Base-by-base conservation (phyloP, 1,140 invertebrate species). In the Pristionchus pacificus region DNA sequence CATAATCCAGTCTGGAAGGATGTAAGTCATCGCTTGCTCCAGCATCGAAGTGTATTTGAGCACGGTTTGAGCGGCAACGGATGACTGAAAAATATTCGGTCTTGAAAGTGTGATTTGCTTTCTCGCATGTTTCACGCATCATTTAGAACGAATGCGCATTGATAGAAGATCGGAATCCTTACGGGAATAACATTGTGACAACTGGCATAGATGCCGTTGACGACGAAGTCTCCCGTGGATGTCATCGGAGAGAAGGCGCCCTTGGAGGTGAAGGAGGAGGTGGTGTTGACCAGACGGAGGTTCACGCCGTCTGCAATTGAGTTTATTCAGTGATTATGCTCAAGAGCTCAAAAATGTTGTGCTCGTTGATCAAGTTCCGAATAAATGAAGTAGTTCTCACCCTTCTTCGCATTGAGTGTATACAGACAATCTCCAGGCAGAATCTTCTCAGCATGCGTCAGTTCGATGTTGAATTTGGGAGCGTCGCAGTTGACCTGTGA, bases 171-270 rank as follows among this genome's bases (percentile, higher is more conserved):
- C n/a, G n/a, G n/a, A n/a, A n/a, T n/a, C n/a, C n/a, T n/a, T n/a
- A n/a, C n/a, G n/a, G n/a, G n/a, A n/a, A 79, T 70, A 30, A 79
- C 74, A 68, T 78, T 79, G 49, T 79, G 78, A 59, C 78, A 79
- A 10, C 76, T 78, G 19, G 74, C 78, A 32, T 79, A 68, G 13
- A 79, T 31, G 60, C 76, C 71, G 38, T 79, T 77, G 33, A 79
- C 78, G 57, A 79, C 32, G 25, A 79, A 67, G 60, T 77, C 69
- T 60, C 78, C 78, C 24, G 68, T 74, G 60, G 61, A 67, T 14
- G 78, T 79, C 78, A 79, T 78, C 19, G 78, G 78, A 15, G 78
- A 77, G 62, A 73, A 79, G 33, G 69, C 76, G 29, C 78, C 78
- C 10, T 38, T 68, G 60, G 75, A 72, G 25, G 67, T 63, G 61